Evolutionary conservation across 2,888 invertebrate genomes (phyloP), one percentile per base, ranked within the genome.

Genomic region (Meteorus cinctellus): DNA sequence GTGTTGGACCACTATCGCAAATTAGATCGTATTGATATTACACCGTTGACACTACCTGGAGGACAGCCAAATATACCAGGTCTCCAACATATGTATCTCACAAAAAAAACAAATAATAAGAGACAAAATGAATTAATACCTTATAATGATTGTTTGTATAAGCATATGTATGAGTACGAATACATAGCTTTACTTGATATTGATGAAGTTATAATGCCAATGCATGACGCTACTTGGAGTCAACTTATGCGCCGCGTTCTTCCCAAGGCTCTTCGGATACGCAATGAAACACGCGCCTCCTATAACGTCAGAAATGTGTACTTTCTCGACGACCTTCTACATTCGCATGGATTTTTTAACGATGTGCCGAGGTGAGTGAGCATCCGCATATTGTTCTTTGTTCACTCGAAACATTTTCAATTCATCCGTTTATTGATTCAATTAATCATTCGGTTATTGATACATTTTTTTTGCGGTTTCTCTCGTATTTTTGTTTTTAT

Each of bases 91-190:
- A 92, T 96, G 90, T 98, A 96, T 87, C 92, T 98, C 70, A 95
- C 95, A 75, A 96, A 96, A 88, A 97, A 97, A 90, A 94, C 96
- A 41, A 97, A 96, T 85, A 96, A 97, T 90, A 98, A 98, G 90
- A 92, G 98, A 16, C 96, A 97, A 89, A 97, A 97, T 91, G 98
- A 98, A 90, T 92, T 98, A 77, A 96, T 98, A 83, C 97, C 98
- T 14, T 98, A 98, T 91, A 98, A 98, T 90, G 98, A 98, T 90
- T 98, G 98, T 87, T 92, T 98, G 73, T 98, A 98, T 91, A 95
- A 96, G 88, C 96, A 98, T 88, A 93, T 98, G 91, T 96, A 97
- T 89, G 92, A 94, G 81, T 98, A 97, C 90, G 94, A 96, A 80
- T 97, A 96, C 90, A 94, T 97, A 73, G 96, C 96, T n/a, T 91